phyloP scores from a whole-genome alignment of 2,888 invertebrate genomes.

The Scaptomyza tumidula region DNA sequence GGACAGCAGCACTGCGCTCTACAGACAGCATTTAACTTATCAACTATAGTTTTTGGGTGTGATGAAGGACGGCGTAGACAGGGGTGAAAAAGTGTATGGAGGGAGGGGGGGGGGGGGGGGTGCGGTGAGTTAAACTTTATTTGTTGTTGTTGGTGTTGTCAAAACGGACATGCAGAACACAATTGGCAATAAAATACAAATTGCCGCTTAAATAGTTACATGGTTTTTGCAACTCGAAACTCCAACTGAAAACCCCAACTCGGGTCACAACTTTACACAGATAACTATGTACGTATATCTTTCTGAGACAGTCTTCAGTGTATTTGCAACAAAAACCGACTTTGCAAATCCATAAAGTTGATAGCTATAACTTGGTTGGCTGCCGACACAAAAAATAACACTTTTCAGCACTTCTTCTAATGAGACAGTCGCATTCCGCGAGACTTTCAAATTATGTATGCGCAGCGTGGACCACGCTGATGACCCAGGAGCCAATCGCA shows the following conservation, averaged over 20 bases:
- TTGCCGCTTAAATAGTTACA: slow-evolving; percentile 78
- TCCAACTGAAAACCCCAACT: slow-evolving; percentile 3
- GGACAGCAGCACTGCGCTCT: slow-evolving; percentile 25
- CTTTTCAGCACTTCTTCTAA: background rate
- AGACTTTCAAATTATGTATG: slow-evolving; percentile 33
- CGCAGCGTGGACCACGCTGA: slow-evolving; percentile 20
- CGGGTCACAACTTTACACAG: slow-evolving; percentile 7
- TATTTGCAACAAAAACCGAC: background rate
- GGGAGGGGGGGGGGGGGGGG: background rate
- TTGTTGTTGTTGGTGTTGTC: slow-evolving; percentile 14
- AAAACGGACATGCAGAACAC: slow-evolving; percentile 29
- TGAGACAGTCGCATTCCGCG: slow-evolving; percentile 3
- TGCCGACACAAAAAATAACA: background rate
- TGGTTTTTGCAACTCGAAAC: slow-evolving; percentile 21
- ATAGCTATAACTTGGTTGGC: background rate
- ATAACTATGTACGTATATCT: background rate
- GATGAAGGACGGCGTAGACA: background rate
- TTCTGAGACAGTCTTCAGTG: background rate
- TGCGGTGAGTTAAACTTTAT: slow-evolving; percentile 30
- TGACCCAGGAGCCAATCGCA: slow-evolving; percentile 8
- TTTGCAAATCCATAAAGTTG: slow-evolving; percentile 3
- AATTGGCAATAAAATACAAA: slow-evolving; percentile 78
- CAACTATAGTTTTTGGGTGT: slow-evolving; percentile 43
- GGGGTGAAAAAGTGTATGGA: background rate
- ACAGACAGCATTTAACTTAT: slow-evolving; percentile 70